Evolutionary conservation across 2,797 vertebrate species (phyloP), one percentile per base, ranked within the genome.

Genomic region (Micrastur ruficollis): DNA sequence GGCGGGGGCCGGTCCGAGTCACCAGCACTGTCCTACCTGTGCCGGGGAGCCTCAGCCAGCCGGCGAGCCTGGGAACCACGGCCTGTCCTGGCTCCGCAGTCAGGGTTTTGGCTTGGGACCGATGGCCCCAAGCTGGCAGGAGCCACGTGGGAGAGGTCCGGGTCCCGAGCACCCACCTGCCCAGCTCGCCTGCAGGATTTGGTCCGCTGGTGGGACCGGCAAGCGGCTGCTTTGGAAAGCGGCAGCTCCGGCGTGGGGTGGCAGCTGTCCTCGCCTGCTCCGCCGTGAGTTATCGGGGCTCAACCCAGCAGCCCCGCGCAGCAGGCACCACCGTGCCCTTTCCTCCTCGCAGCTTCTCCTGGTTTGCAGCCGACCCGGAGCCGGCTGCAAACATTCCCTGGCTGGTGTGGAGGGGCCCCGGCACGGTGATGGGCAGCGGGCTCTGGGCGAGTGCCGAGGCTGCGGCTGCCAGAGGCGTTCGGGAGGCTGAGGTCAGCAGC

Each of bases 1-100:
- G 0, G 25, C 0, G 0, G 14, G 22, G 53, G 11, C 14, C 36
- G 8, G 4, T 15, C n/a, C 5, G 1, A 17, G 34, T 12, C 4
- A 3, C 52, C 6, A 3, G 27, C 22, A 23, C 29, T 14, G 31
- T 46, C 19, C 47, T 34, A 23, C 53, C 56, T 0, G 5, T 14
- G 49, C 66, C 22, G 55, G 42, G 49, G 50, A 72, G 34, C 67
- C 67, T 52, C 2, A 6, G 34, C 34, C 11, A 4, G 49, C 26
- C 20, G 14, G 34, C 7, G 17, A 42, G 50, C 49, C 72, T 14
- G 36, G 29, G n/a, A 52, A 20, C 55, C 12, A 7, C 0, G 0
- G 26, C 46, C 62, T 27, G 46, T 31, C 40, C 68, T 29, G 72
- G 50, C 13, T 44, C 22, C 50, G 88, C 34, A 0, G 2, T 12